Base-by-base conservation (phyloP, 2,113 vertebrate species). In the Zootoca vivipara region DNA sequence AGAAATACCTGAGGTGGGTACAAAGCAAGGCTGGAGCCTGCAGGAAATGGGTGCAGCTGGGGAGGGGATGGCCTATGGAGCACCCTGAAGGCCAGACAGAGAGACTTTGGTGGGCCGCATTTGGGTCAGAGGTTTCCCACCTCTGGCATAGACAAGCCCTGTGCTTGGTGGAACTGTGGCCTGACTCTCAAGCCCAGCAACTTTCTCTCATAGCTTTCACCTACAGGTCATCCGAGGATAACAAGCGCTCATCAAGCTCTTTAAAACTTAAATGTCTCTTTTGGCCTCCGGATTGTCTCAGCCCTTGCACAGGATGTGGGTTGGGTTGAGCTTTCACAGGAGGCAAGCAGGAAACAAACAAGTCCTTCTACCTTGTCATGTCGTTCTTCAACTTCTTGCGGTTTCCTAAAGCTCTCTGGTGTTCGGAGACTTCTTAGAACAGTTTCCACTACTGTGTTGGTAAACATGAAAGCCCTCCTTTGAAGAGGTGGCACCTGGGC, bases 261-360 rank as follows among this genome's bases (percentile, higher is more conserved):
- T 91, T 56, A 87, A 93, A 95, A 93, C 81, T 90, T 92, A 93
- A 92, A 38, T 46, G 35, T 87, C 1, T 87, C 1, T 18, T 89
- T 85, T 80, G 79, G 81, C 89, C 24, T 3, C 0, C 89, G 91
- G 92, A 86, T 92, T 85, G 3, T 90, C 20, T 69, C 67, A 85
- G 1, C 69, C 5, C 91, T 93, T 58, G 75, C 91, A 94, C 93
- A 96, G 95, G 95, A 95, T 94, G 93, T 94, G 90, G 88, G 73
- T 26, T 93, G 52, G 90, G 64, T n/a, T 91, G 69, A 40, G 72
- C 91, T 85, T 20, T 52, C 35, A 40, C 40, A 70, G 85, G 85
- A 89, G 86, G 87, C 73, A 4, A 1, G 26, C 40, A 64, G 82
- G 78, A 93, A 93, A 78, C 74, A 90, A 83, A 87, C 28, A 91